phyloP scores from a whole-genome alignment of 2,797 vertebrate genomes.

The Falco concolor region DNA sequence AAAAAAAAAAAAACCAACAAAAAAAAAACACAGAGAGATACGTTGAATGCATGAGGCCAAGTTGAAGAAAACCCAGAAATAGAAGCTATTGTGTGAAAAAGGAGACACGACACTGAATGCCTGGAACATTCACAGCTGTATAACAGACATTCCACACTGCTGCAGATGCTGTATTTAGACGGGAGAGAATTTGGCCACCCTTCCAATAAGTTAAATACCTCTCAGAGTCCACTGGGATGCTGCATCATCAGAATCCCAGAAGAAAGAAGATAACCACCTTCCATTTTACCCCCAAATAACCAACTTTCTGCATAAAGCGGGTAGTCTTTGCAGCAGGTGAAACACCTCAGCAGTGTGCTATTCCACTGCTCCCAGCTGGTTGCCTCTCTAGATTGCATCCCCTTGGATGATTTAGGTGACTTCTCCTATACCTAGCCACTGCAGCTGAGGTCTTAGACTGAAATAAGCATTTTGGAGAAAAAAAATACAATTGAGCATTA shows the following conservation, averaged over 20 bases:
- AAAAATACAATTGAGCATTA: neutral
- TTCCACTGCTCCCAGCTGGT: neutral
- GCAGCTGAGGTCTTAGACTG: neutral
- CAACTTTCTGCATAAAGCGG: neutral
- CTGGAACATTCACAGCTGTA: conserved; percentile 55
- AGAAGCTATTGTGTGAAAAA: conserved; percentile 48
- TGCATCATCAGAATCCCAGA: neutral
- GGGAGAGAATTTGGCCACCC: neutral
- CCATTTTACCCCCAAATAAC: neutral
- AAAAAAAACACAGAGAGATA: neutral
- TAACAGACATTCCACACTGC: conserved; percentile 23
- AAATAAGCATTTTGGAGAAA: neutral
- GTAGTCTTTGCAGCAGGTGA: neutral
- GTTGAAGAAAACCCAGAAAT: neutral
- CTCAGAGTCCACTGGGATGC: neutral
- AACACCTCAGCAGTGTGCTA: neutral
- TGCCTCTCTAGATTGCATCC: neutral
- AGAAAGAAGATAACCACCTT: neutral
- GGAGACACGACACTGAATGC: neutral
- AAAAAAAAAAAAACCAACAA: neutral
- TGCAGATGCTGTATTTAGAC: conserved; percentile 56
- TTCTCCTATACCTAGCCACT: neutral
- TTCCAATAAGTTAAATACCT: neutral
- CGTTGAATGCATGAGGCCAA: neutral
- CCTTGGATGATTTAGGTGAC: neutral